Evolutionary conservation across 1,140 invertebrate species (phyloP), one percentile per base, ranked within the genome.

Genomic region (Drosophila virilis): DNA sequence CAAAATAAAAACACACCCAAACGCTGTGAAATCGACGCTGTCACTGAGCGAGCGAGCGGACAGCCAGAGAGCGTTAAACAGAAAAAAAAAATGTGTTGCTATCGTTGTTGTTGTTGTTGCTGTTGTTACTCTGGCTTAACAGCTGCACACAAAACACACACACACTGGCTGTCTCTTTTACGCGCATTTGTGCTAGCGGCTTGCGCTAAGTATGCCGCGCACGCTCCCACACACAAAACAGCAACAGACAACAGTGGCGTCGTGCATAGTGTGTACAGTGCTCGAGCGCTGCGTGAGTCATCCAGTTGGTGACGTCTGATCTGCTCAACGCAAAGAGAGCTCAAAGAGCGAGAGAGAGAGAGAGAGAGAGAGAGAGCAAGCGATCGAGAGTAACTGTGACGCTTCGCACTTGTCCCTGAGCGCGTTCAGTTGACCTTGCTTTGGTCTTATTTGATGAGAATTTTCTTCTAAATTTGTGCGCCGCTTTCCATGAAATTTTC

Each of bases 1-100:
- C 60, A 9, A 13, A 46, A 9, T 13, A 55, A 59, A 81, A 90
- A 89, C 83, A 91, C 89, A 88, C 83, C 89, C 84, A 91, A 91
- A 80, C 83, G 76, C 83, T 88, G 74, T 82, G 83, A 82, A 85
- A 84, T 84, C 77, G 70, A 74, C 46, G 77, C 74, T 58, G 69
- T 76, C 51, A 84, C 57, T 84, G 77, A 84, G 60, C 60, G 59
- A 48, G 2, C 46, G 12, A 48, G 17, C 46, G 22, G 12, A 28
- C 43, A 5, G 43, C 15, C 60, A 65, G 74, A 69, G 66, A 70
- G 71, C 71, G 57, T 57, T 13, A 69, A 69, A 70, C 43, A 33
- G 40, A 59, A 52, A 45, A 52, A 45, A 59, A 79, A 69, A 73
- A 72, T 74, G 60, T 66, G 8, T 57, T 69, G 73, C 55, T 38